Percentiles rank a stretch among this genome's conserved stretches.
phyloP scores from a whole-genome alignment of 2,888 invertebrate genomes.

The Scelioninae gen. 1 region DNA sequence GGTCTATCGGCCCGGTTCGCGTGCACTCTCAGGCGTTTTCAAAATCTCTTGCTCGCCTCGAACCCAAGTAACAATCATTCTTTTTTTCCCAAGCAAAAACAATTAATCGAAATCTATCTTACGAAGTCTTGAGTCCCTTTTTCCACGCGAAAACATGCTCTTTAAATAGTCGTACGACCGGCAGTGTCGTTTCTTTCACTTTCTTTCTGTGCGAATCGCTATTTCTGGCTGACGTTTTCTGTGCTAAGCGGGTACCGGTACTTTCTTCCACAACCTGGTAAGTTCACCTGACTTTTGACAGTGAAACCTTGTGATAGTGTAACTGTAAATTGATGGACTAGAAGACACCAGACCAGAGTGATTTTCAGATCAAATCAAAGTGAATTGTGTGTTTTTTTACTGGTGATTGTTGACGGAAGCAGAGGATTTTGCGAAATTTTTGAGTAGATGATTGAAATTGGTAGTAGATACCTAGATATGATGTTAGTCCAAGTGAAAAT shows the following conservation, averaged over 20 bases:
- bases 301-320: not conserved
- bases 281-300: conserved; percentile 27
- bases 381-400: too few species aligned
- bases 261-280: conserved; percentile 36
- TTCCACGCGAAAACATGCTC: conserved; percentile 74
- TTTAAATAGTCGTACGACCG: conserved; percentile 75
- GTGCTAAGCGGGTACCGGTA: conserved; percentile 37
- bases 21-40: conserved; percentile 85
- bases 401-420: too few species aligned
- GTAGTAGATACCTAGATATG: too few species aligned
- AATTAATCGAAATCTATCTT: not conserved
- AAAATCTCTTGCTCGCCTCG: conserved; percentile 76
- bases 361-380: not conserved
- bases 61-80: conserved; percentile 38
- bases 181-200: conserved; percentile 22
- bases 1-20: conserved; percentile 86
- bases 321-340: not conserved
- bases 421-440: too few species aligned
- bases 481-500: too few species aligned
- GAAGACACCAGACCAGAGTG: not conserved
- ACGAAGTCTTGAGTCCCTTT: conserved; percentile 31
- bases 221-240: conserved; percentile 44
- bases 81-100: not conserved
- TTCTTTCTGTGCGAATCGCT: conserved; percentile 23
- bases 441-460: too few species aligned